Conservation (phyloP, 2,888 invertebrate species). For the Elgonia sp. region DNA sequence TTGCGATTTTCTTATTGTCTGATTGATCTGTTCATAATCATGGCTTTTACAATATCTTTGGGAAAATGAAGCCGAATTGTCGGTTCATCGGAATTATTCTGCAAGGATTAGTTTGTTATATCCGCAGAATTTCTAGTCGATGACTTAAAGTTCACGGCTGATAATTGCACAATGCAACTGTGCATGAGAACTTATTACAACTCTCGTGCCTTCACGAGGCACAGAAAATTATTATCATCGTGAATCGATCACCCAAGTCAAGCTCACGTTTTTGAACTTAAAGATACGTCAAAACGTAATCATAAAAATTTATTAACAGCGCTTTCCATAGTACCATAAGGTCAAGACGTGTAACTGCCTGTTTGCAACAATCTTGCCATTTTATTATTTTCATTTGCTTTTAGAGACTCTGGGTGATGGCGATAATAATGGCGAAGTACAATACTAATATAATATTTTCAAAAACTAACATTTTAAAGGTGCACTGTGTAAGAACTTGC, state of each 20-base stretch:
- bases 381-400: slow-evolving; percentile 30
- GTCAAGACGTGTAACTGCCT: slow-evolving; percentile 38
- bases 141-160: slow-evolving; percentile 79
- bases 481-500: neutral
- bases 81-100: neutral
- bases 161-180: slow-evolving; percentile 77
- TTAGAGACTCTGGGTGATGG: slow-evolving; percentile 22
- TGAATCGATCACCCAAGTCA: slow-evolving; percentile 70
- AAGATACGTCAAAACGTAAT: slow-evolving; percentile 69
- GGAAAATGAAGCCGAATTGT: neutral
- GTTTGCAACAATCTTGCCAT: neutral
- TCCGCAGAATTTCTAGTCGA: slow-evolving; percentile 74
- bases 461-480: neutral
- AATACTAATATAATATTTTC: neutral
- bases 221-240: slow-evolving; percentile 74
- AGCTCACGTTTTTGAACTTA: slow-evolving; percentile 77
- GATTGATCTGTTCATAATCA: slow-evolving; percentile 38
- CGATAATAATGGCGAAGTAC: neutral
- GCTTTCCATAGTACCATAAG: slow-evolving; percentile 40
- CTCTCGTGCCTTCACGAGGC: slow-evolving; percentile 72
- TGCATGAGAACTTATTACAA: slow-evolving; percentile 74
- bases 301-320: slow-evolving; percentile 66
- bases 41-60: neutral
- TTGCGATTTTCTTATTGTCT: neutral
- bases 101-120: slow-evolving; percentile 48